Conservation (phyloP, 2,888 invertebrate genomes). For the Nesidiocoris tenuis region DNA sequence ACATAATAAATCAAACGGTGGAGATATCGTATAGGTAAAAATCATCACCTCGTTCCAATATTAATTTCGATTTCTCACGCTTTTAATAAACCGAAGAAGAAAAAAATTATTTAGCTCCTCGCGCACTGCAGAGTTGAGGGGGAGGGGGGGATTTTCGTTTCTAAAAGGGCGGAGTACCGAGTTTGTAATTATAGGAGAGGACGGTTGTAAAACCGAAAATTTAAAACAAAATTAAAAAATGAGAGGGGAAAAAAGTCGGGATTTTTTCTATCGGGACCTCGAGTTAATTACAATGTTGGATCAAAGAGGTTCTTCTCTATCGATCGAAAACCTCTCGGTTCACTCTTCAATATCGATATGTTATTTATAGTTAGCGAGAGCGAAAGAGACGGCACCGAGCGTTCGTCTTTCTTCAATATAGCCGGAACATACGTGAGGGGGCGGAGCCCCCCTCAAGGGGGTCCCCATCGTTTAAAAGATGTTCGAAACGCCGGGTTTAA, state of each 20-base stretch:
- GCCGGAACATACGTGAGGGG: constrained; percentile 20
- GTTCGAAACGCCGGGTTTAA: no score
- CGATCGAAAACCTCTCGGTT: no score
- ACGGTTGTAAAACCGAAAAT: constrained; percentile 31
- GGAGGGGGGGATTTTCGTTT: constrained; percentile 10
- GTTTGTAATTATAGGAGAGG: constrained; percentile 36
- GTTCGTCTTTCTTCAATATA: no score
- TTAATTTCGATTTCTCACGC: constrained; percentile 39
- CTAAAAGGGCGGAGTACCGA: constrained; percentile 26
- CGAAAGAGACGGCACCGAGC: no score
- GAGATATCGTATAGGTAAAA: background rate
- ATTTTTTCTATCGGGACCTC: constrained; percentile 27
- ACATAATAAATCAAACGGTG: constrained; percentile 12
- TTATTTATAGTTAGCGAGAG: constrained; percentile 38
- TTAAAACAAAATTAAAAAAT: constrained; percentile 15
- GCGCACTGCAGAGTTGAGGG: background rate
- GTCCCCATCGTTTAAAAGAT: no score
- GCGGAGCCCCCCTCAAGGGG: no score
- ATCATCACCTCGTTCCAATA: constrained; percentile 38
- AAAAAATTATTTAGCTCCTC: constrained; percentile 5
- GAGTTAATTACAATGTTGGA: constrained; percentile 36
- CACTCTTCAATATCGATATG: constrained; percentile 35
- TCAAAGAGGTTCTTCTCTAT: background rate
- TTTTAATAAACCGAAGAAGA: constrained; percentile 25
- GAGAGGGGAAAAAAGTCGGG: constrained; percentile 12